phyloP scores from a whole-genome alignment of 2,888 invertebrate genomes.

The Sinopyrophorus schimmeli region DNA sequence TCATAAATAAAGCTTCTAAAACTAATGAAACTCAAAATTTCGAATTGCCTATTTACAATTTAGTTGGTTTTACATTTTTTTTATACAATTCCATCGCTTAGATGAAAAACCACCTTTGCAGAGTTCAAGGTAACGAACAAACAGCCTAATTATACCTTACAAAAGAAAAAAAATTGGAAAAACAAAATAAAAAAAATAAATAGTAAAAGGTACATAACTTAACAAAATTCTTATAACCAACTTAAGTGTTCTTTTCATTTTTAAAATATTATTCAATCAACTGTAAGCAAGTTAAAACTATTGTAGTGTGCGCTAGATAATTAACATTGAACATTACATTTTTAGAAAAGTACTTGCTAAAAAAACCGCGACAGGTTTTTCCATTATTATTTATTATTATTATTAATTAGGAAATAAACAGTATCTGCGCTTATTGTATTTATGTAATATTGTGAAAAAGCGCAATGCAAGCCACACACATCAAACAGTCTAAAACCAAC shows the following conservation, averaged over 20 bases:
- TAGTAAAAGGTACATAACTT: slow-evolving; percentile 45
- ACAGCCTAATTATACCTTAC: slow-evolving; percentile 38
- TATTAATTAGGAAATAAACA: too few relatives aligned
- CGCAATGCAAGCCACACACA: slow-evolving; percentile 42
- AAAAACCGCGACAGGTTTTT: slow-evolving; percentile 29
- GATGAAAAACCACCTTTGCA: slow-evolving; percentile 33
- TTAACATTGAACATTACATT: slow-evolving; percentile 49
- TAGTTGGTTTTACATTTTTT: slow-evolving; percentile 39
- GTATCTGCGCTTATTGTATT: slow-evolving; percentile 39
- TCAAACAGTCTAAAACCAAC: slow-evolving; percentile 45
- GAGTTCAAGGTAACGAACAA: slow-evolving; percentile 40
- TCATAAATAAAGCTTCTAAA: slow-evolving; percentile 48
- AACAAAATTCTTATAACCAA: slow-evolving; percentile 36
- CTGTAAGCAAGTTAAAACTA: slow-evolving; percentile 29
- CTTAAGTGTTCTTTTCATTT: slow-evolving; percentile 27
- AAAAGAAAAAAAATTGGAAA: slow-evolving; percentile 39
- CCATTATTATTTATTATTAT: slow-evolving; percentile 18
- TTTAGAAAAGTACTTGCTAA: slow-evolving; percentile 53
- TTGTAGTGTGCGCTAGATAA: slow-evolving; percentile 46
- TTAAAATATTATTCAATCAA: slow-evolving; percentile 13
- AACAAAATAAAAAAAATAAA: slow-evolving; percentile 45
- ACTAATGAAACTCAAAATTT: slow-evolving; percentile 39
- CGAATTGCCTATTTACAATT: slow-evolving; percentile 42
- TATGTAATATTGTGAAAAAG: slow-evolving; percentile 28
- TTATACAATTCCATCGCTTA: slow-evolving; percentile 30